phyloP scores from a whole-genome alignment of 2,888 invertebrate species.

The Cryptops parisi region DNA sequence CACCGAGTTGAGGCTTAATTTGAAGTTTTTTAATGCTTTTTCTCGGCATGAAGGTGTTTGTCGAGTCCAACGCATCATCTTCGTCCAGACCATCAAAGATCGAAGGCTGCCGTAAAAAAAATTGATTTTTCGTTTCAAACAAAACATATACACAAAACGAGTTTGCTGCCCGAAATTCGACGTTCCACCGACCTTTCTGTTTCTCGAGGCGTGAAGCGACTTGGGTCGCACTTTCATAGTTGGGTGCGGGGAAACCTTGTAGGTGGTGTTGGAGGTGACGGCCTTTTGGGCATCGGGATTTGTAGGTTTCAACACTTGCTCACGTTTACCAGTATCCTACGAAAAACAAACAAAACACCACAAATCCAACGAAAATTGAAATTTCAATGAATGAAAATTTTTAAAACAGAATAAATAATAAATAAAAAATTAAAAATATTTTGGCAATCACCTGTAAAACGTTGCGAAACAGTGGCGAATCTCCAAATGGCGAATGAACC shows the following conservation, averaged over 20 bases:
- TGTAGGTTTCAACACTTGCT: slow-evolving; percentile 47
- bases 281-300: slow-evolving; percentile 49
- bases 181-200: slow-evolving; percentile 40
- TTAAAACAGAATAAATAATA: no score
- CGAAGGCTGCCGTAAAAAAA: slow-evolving; percentile 17
- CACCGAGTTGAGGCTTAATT: no score
- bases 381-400: neutral
- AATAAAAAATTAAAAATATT: neutral
- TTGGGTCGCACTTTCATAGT: slow-evolving; percentile 44
- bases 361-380: neutral
- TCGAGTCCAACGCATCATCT: slow-evolving; percentile 39
- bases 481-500: slow-evolving; percentile 70
- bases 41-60: slow-evolving; percentile 35
- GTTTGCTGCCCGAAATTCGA: no score
- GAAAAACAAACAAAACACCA: neutral
- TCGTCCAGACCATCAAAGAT: slow-evolving; percentile 78
- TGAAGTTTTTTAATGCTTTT: slow-evolving; percentile 53
- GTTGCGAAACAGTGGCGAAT: slow-evolving; percentile 69
- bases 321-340: slow-evolving; percentile 42
- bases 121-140: neutral
- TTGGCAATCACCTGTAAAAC: slow-evolving; percentile 28
- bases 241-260: slow-evolving; percentile 43
- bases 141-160: no score
- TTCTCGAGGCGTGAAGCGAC: slow-evolving; percentile 32
- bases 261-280: slow-evolving; percentile 36